These are phyloP conservation scores for Dryocosmus kuriphilus DNA, from an alignment of 2,888 invertebrate species.

Conservation along the genomic window DNA sequence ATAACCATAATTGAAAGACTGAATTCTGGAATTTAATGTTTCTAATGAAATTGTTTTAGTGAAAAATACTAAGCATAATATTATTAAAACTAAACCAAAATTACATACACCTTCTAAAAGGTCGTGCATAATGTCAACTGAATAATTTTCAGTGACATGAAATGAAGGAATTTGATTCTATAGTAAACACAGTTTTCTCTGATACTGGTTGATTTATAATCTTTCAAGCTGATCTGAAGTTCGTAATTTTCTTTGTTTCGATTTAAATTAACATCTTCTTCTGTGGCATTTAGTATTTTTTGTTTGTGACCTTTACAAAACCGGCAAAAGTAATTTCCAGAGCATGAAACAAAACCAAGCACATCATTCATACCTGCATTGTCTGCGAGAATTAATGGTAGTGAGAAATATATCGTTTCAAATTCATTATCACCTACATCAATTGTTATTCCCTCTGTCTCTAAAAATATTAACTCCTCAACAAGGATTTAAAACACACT, in stretches of 20 bases:
- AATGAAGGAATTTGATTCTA: constrained; percentile 43
- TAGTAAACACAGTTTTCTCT: constrained; percentile 45
- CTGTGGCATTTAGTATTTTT: neutral
- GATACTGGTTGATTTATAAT: constrained; percentile 40
- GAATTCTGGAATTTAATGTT: constrained; percentile 42
- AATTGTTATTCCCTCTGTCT: constrained; percentile 22
- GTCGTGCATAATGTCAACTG: no score
- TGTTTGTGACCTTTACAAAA: constrained; percentile 41
- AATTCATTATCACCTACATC: neutral
- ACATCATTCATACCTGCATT: constrained; percentile 11
- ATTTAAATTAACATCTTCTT: constrained; percentile 41
- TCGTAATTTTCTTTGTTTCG: constrained; percentile 43
- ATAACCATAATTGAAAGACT: constrained; percentile 45
- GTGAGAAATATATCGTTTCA: constrained; percentile 32
- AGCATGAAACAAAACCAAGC: neutral
- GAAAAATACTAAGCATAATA: constrained; percentile 28
- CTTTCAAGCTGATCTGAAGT: constrained; percentile 28
- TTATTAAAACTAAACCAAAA: constrained; percentile 34
- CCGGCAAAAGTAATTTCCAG: constrained; percentile 43
- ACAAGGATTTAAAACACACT: constrained; percentile 6
- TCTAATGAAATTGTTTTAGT: constrained; percentile 31
- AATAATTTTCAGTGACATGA: constrained; percentile 41
- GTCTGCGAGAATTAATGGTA: constrained; percentile 13
- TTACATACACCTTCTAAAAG: constrained; percentile 9
- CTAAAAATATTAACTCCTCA: constrained; percentile 40